Base-by-base conservation (phyloP, 2,888 invertebrate species). In the Luffia ferchaultella region DNA sequence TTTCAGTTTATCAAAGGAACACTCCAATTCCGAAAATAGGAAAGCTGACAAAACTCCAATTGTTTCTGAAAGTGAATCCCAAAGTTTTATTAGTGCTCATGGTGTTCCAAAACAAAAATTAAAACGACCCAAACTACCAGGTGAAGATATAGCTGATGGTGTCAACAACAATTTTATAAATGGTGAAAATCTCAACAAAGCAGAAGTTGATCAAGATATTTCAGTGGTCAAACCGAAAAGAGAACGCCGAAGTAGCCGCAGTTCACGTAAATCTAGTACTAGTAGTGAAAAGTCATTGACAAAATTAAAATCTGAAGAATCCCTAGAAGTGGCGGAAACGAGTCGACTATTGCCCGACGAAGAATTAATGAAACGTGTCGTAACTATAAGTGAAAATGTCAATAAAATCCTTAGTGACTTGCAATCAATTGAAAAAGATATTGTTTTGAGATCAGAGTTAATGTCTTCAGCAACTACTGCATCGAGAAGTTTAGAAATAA, bases 401-500 rank as follows among this genome's bases (percentile, higher is more conserved):
- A 84, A 85, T 0, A 87, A 87, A 66, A 83, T 76, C 57, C 78
- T 65, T 65, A 86, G 86, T 52, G 85, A 88, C 56, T 68, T 91
- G 51, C 79, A 80, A 52, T 79, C 85, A 0, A 88, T 90, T 20
- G 88, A 90, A 68, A 85, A 87, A 57, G 89, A 90, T 67, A 86
- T 90, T 5, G 73, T 88, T 44, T 70, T 87, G 2, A 88, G 90
- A 64, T 88, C 90, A 7, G 86, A 87, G 46, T 73, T 88, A 54
- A 89, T 90, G 86, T 87, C 90, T 61, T 87, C 89, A 0, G 86
- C 88, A 9, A 86, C 88, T 18, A 87, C 90, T 2, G 89, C 89
- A 0, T 87, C 89, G 50, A 85, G 86, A 60, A 90, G 90, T 61
- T 79, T 90, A 54, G 89, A 88, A 65, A 87, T 90, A 20, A 85